These are phyloP conservation scores for Orcinus orca DNA, from an alignment of 2,113 vertebrate genomes.

Conservation along the genomic window DNA sequence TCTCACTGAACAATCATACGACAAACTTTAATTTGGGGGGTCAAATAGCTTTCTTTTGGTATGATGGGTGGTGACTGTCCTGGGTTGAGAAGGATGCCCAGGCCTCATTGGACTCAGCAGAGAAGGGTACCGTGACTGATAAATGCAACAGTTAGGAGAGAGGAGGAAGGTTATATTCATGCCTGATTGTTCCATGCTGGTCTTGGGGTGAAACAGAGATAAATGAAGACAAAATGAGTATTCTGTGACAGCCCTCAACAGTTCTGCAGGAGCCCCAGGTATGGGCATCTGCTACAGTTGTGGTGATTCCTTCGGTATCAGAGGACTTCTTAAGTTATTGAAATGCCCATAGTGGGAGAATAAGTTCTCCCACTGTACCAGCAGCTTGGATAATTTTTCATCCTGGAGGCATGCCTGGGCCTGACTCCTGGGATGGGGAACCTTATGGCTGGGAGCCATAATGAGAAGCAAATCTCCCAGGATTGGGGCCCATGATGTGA, in stretches of 20 bases:
- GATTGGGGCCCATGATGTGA: background rate
- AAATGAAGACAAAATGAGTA: background rate
- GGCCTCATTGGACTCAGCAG: background rate
- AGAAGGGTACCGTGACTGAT: background rate
- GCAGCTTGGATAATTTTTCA: background rate
- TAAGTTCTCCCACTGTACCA: background rate
- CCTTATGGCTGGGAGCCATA: background rate
- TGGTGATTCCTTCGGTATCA: background rate
- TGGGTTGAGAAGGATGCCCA: background rate
- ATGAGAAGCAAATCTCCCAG: constrained; percentile 1
- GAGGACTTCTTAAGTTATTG: background rate
- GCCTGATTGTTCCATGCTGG: background rate
- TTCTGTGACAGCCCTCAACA: fast-evolving
- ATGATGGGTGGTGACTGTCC: too few relatives aligned
- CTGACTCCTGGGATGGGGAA: background rate
- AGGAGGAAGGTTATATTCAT: too few relatives aligned
- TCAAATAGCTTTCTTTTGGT: background rate
- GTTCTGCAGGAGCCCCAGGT: background rate
- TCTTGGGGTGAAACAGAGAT: background rate
- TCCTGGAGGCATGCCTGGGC: background rate
- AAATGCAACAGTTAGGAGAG: background rate
- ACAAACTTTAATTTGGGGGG: background rate
- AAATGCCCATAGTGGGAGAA: background rate
- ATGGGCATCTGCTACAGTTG: background rate
- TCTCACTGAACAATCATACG: background rate